These are phyloP conservation scores for Heteromormyrus szaboi DNA, from an alignment of 2,797 vertebrate species.

Conservation along the genomic window DNA sequence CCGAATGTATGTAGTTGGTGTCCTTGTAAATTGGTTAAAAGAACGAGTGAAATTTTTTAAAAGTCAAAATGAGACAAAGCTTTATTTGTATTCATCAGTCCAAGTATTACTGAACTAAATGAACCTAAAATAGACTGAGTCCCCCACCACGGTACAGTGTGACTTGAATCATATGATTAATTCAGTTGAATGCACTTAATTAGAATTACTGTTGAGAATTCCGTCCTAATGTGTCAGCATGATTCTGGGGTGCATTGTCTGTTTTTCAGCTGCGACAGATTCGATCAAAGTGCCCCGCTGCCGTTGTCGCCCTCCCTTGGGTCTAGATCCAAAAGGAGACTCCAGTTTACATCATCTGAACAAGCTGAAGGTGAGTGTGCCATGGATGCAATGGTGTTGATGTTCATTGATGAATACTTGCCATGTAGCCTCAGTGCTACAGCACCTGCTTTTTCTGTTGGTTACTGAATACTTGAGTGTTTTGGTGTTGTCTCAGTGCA, in stretches of 20 bases:
- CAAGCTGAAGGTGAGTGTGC: slow-evolving; percentile 63
- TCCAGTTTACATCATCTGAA: slow-evolving; percentile 69
- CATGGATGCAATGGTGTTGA: not conserved
- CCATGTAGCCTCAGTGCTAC: not conserved
- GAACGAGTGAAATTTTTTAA: not conserved
- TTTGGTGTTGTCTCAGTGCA: not conserved
- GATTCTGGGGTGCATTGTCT: not conserved
- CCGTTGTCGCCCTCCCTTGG: slow-evolving; percentile 51
- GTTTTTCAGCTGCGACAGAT: slow-evolving; percentile 49
- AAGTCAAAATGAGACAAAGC: not conserved
- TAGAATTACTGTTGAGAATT: not conserved
- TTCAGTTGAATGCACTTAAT: not conserved
- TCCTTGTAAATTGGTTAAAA: not conserved
- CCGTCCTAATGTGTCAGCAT: not conserved
- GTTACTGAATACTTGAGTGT: not conserved
- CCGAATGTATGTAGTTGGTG: not conserved
- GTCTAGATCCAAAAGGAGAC: slow-evolving; percentile 69
- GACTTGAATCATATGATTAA: not conserved
- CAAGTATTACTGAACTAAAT: not conserved
- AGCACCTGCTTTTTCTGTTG: not conserved
- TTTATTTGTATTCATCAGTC: not conserved
- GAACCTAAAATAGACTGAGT: not conserved
- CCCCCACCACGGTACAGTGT: not conserved
- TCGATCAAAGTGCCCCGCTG: slow-evolving; percentile 65
- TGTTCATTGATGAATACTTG: not conserved